These are phyloP conservation scores for Syngnathus scovelli DNA, from an alignment of 2,113 vertebrate genomes.

Conservation along the genomic window DNA sequence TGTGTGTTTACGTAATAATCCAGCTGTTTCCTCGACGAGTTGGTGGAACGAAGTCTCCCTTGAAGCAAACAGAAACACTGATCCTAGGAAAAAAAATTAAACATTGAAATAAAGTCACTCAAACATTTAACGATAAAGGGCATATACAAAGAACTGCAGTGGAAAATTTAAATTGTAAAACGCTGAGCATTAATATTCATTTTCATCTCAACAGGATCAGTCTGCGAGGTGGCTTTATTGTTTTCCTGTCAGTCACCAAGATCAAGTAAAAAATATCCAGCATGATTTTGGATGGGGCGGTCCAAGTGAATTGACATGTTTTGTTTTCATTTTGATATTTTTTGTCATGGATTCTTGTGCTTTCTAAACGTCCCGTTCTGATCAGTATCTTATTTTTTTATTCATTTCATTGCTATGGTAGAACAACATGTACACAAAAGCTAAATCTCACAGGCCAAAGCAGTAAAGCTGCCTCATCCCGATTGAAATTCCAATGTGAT, in stretches of 20 bases:
- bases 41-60: conserved; percentile 20
- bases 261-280: background rate
- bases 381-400: background rate
- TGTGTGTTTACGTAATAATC: conserved; percentile 41
- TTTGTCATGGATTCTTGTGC: background rate
- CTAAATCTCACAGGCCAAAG: conserved; percentile 21
- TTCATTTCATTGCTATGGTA: background rate
- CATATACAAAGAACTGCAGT: background rate
- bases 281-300: background rate
- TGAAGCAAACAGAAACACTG: conserved; percentile 27
- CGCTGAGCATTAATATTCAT: background rate
- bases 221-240: background rate
- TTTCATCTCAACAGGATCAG: background rate
- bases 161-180: background rate
- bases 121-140: background rate
- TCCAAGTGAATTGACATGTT: background rate
- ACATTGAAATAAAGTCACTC: no score
- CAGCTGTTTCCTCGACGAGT: conserved; percentile 44
- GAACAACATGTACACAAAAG: conserved; percentile 6
- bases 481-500: conserved; percentile 65
- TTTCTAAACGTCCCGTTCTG: background rate
- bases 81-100: conserved; percentile 18
- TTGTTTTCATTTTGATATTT: background rate
- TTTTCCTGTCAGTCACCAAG: background rate
- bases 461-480: conserved; percentile 31